Evolutionary conservation across 1,140 invertebrate species (phyloP).

Genomic region (Pristionchus pacificus): DNA sequence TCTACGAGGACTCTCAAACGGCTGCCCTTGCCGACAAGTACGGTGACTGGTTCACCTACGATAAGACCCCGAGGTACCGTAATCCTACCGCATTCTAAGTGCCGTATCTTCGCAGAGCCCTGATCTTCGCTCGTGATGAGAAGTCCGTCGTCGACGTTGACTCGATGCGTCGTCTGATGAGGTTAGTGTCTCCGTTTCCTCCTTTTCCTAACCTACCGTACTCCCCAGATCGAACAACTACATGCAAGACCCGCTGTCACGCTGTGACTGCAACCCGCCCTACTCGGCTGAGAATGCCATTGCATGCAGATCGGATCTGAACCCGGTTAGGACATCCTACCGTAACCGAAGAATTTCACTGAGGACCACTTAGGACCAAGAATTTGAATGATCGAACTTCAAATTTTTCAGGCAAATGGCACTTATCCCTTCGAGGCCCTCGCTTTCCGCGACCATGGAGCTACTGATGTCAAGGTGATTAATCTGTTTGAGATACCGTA

Average conservation of each 20-base stretch:
- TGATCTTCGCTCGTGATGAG: slow-evolving; percentile 66
- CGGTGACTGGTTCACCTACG: slow-evolving; percentile 71
- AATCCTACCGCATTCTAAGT: no score
- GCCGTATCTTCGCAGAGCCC: no score
- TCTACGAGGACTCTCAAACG: slow-evolving; percentile 64
- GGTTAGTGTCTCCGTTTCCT: slow-evolving; percentile 46
- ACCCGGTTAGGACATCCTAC: no score
- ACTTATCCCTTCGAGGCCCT: slow-evolving; percentile 67
- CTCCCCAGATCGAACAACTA: slow-evolving; percentile 68
- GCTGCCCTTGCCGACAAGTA: slow-evolving; percentile 64
- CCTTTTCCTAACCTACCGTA: slow-evolving; percentile 11
- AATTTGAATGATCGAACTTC: no score
- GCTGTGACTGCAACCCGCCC: slow-evolving; percentile 69
- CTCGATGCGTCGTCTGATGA: slow-evolving; percentile 66
- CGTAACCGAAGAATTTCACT: no score
- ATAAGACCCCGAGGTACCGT: slow-evolving; percentile 66
- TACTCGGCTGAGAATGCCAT: slow-evolving; percentile 73
- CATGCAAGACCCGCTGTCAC: slow-evolving; percentile 68
- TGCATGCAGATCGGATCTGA: slow-evolving; percentile 69
- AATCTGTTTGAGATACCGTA: not conserved
- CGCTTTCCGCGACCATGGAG: slow-evolving; percentile 67
- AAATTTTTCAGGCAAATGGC: no score
- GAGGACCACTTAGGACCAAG: no score
- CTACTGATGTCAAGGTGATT: slow-evolving; percentile 66
- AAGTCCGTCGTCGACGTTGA: slow-evolving; percentile 61